A percentile compares a stretch with the other conserved stretches of the same genome.
These are phyloP conservation scores for Teleopsis dalmanni DNA, from an alignment of 1,140 invertebrate genomes.

Conservation along the genomic window DNA sequence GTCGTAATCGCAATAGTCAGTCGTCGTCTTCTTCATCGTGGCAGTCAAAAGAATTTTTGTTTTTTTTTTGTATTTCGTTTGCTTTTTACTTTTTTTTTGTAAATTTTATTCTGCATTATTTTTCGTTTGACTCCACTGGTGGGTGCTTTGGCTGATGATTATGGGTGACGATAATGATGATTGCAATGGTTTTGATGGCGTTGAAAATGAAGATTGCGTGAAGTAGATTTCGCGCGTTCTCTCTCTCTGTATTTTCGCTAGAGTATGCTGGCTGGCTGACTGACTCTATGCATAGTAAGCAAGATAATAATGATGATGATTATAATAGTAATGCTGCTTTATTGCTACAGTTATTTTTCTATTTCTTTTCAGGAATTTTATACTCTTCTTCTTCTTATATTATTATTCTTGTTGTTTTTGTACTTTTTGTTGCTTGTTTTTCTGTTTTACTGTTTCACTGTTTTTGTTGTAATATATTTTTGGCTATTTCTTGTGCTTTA, in stretches of 20 bases:
- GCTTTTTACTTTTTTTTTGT: background rate
- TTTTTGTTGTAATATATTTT: no score
- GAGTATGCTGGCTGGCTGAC: background rate
- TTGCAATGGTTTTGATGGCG: slow-evolving; percentile 45
- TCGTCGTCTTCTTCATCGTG: background rate
- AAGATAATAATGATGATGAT: no score
- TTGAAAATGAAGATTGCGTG: slow-evolving; percentile 45
- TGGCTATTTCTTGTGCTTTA: no score
- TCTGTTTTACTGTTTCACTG: no score
- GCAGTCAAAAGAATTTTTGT: background rate
- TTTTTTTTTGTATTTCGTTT: background rate
- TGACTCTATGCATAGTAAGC: no score
- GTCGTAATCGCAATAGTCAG: background rate
- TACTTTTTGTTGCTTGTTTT: no score
- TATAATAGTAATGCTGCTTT: no score
- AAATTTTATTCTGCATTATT: background rate
- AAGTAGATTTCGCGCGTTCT: slow-evolving; percentile 30
- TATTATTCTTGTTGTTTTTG: no score
- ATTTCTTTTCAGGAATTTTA: no score
- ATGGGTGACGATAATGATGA: slow-evolving; percentile 45
- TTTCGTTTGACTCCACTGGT: slow-evolving; percentile 29
- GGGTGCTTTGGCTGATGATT: slow-evolving; percentile 44
- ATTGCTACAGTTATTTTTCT: no score
- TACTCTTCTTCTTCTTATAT: no score
- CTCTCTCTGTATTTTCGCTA: background rate